Conservation (phyloP, 2,797 vertebrate genomes). For the Sebastes minor region DNA sequence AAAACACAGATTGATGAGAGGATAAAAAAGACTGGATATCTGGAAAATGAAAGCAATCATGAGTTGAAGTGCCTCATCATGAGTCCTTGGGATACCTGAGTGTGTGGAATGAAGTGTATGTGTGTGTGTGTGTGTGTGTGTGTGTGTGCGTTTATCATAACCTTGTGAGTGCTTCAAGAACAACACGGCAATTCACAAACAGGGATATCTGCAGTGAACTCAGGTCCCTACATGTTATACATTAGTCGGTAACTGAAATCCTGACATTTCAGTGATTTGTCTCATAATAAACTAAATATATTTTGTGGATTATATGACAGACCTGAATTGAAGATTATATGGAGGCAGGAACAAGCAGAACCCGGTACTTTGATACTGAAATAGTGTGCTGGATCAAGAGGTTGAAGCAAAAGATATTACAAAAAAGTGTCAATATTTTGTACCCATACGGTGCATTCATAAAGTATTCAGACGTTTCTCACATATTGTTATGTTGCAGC, state of each 20-base stretch:
- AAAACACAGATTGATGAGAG: not conserved
- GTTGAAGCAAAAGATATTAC: not conserved
- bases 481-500: not conserved
- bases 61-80: slow-evolving; percentile 17
- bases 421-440: not conserved
- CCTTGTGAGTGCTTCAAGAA: not conserved
- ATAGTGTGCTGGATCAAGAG: not conserved
- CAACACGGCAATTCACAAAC: not conserved
- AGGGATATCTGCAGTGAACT: not conserved
- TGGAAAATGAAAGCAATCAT: slow-evolving; percentile 30
- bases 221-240: not conserved
- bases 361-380: not conserved
- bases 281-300: not conserved
- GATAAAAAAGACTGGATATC: not conserved
- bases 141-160: not conserved
- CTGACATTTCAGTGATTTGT: not conserved
- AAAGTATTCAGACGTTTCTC: not conserved
- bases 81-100: slow-evolving; percentile 16
- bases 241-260: not conserved
- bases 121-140: not conserved
- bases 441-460: not conserved
- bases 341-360: not conserved
- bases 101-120: not conserved
- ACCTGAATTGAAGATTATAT: not conserved
- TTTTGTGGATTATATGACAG: not conserved